Evolutionary conservation across 2,888 invertebrate genomes (phyloP).

Genomic region (Gymnoscelis rufifasciata): DNA sequence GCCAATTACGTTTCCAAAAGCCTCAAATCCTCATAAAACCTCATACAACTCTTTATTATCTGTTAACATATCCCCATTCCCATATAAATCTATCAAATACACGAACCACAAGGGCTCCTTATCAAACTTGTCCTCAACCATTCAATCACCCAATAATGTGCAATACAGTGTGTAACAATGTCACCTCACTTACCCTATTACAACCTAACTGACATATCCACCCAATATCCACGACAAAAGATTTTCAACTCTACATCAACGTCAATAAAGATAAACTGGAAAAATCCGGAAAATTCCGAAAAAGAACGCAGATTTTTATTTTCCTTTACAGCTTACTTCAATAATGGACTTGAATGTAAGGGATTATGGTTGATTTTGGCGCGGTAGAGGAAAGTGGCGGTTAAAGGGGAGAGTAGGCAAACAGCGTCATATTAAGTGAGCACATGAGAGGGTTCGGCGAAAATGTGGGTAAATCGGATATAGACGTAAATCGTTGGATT

Average conservation of each 20-base stretch:
- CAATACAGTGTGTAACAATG: constrained; percentile 77
- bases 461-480: constrained; percentile 79
- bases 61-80: constrained; percentile 18
- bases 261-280: not conserved
- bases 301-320: constrained; percentile 60
- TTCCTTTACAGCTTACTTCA: constrained; percentile 8
- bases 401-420: constrained; percentile 70
- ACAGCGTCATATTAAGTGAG: constrained; percentile 78
- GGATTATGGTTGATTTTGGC: constrained; percentile 31
- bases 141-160: constrained; percentile 79
- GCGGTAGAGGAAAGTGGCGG: constrained; percentile 23
- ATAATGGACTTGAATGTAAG: not conserved
- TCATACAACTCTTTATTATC: not conserved
- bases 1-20: no score
- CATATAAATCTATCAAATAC: constrained; percentile 32
- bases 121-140: constrained; percentile 72
- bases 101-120: constrained; percentile 56
- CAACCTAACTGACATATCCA: constrained; percentile 36
- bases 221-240: constrained; percentile 9
- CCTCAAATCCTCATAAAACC: not conserved
- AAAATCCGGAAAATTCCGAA: constrained; percentile 32
- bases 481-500: constrained; percentile 77
- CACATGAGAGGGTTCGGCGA: constrained; percentile 77
- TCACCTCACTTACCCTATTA: constrained; percentile 58
- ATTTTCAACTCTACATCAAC: constrained; percentile 31